Base-by-base conservation (phyloP, 2,797 vertebrate species). In the Danio aesculapii region DNA sequence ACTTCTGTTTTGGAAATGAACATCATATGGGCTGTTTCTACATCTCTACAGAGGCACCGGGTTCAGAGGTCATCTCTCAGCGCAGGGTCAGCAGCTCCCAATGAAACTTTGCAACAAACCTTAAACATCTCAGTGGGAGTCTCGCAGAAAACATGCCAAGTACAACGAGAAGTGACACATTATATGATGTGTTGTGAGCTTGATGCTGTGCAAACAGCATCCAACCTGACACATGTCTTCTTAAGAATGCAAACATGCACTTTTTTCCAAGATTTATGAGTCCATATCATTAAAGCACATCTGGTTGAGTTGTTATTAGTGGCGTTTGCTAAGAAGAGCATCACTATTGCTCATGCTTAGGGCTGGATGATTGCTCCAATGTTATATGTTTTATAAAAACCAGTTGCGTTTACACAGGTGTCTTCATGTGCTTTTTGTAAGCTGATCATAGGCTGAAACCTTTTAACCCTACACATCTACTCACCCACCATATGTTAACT, bases 121-220 rank as follows among this genome's bases (percentile, higher is more conserved):
- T 62, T 52, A 62, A 79, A 79, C 67, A 71, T 71, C 67, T 52
- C 67, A 1, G 68, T 53, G 47, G 77, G 77, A 63, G 68, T 52
- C 57, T 61, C 47, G 2, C 16, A 12, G 57, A 62, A 79, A 63
- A 72, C 49, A 71, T 71, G 68, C 53, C 39, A 71, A 71, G 71
- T 53, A n/a, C 39, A 79, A 46, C 13, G 77, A 44, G 58, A 71
- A 79, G 39, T 71, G 49, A 71, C 77, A 79, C 49, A 19, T 79
- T 79, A 79, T 79, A 71, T 79, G 68, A 53, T 71, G 46, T 79
- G 55, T 52, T 79, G 46, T 70, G 30, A 79, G 57, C 58, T 79
- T 70, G 46, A 52, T 41, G 49, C 67, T 63, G 77, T 8, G 13
- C 10, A 1, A 72, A 63, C 77, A 79, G 67, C 77, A 46, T 53